Conservation (phyloP, 2,797 vertebrate genomes). For the Podarcis lilfordi region DNA sequence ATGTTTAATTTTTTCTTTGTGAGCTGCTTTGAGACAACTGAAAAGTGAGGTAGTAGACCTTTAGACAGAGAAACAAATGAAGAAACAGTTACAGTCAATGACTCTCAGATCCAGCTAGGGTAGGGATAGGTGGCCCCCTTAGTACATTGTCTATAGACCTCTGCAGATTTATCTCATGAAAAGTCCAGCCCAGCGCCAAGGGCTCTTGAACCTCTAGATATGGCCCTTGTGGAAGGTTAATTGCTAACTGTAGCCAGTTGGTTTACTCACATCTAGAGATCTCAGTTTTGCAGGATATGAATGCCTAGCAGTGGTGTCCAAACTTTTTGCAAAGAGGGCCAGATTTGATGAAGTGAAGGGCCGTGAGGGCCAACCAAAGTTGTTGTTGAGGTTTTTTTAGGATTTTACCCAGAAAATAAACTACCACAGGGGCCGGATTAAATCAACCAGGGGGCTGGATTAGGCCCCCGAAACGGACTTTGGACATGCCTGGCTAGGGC, state of each 20-base stretch:
- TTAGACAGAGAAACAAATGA: too few relatives aligned
- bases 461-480: too few relatives aligned
- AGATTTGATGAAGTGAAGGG: too few relatives aligned
- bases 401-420: too few relatives aligned
- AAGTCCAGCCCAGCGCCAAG: not conserved
- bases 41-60: too few relatives aligned
- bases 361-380: too few relatives aligned
- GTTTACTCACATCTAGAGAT: not conserved
- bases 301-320: not conserved
- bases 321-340: too few relatives aligned
- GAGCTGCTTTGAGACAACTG: too few relatives aligned
- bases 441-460: rapidly evolving
- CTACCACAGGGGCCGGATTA: too few relatives aligned
- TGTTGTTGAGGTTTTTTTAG: too few relatives aligned
- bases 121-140: not conserved
- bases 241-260: not conserved
- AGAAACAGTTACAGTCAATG: not conserved
- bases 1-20: too few relatives aligned
- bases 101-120: not conserved
- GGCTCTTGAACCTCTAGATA: not conserved
- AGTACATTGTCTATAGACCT: not conserved
- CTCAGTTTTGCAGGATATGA: not conserved
- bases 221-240: not conserved
- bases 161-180: not conserved
- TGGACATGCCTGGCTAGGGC: too few relatives aligned